Base-by-base conservation (phyloP, 2,797 vertebrate genomes). In the Cyprinodon diabolis region DNA sequence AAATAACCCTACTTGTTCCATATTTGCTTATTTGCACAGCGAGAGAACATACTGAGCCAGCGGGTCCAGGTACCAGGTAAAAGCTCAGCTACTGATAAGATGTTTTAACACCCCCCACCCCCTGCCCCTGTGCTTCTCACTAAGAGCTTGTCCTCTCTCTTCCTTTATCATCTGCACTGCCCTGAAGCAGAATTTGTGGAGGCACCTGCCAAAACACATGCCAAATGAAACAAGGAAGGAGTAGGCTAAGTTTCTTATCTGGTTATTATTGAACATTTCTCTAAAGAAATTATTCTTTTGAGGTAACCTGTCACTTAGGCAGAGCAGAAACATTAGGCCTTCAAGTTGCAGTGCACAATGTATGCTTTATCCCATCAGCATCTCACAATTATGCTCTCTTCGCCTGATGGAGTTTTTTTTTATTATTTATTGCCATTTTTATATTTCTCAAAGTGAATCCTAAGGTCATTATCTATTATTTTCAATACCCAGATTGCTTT, bases 1-100 rank as follows among this genome's bases (percentile, higher is more conserved):
- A 86, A 89, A 82, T 80, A 73, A 40, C 35, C 51, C 74, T 76
- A 9, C 67, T n/a, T 69, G 54, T 77, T 81, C 79, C 71, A 69
- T 78, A 78, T 79, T 77, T 71, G 77, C 79, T 80, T 82, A 88
- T 78, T 84, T 87, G 81, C 84, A 57, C 23, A 2, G 43, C 4
- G n/a, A 75, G 78, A 78, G 52, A 72, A 81, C 77, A 68, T 69
- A 54, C 19, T 74, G 83, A 83, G 72, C 83, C 86, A 83, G 87
- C 90, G 91, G 91, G 89, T 93, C 90, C 82, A 82, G 5, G 2
- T 84, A 75, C 78, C 87, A 89, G 84, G 88, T 91, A 83, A 83
- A 85, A 75, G 71, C 84, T 81, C 35, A 49, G 56, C 78, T 71
- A 68, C 82, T 79, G 86, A 88, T 85, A 87, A 88, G 52, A 11